A percentile compares a stretch with the other conserved stretches of the same genome.
Evolutionary conservation across 2,113 vertebrate species (phyloP).

Genomic region (Scomber scombrus): DNA sequence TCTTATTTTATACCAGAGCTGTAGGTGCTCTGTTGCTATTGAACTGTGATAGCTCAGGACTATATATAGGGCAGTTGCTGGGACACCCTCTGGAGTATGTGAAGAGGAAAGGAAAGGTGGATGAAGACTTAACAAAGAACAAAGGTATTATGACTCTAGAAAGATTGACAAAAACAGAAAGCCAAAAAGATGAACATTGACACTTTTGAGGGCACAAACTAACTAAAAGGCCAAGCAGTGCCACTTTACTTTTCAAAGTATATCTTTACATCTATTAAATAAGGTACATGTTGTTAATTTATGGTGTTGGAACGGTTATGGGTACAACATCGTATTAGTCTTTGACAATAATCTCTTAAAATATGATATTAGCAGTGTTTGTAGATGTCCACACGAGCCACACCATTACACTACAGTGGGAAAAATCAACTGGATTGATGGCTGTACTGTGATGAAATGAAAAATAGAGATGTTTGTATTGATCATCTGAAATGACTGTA

Average conservation of each 20-base stretch:
- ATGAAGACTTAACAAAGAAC: conserved; percentile 2
- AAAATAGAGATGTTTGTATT: not conserved
- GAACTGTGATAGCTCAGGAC: conserved; percentile 6
- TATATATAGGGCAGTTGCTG: conserved; percentile 1
- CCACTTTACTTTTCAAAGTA: no score
- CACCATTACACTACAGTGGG: no score
- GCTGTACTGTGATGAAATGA: not conserved
- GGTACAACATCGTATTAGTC: no score
- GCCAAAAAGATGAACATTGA: not conserved
- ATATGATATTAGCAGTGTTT: no score
- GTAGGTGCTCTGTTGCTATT: conserved; percentile 18
- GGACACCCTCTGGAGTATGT: not conserved
- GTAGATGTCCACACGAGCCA: no score
- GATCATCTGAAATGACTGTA: not conserved
- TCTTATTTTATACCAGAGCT: conserved; percentile 18
- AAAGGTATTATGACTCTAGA: not conserved
- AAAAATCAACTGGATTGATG: no score
- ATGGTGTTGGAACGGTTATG: no score
- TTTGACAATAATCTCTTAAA: no score
- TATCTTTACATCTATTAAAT: no score
- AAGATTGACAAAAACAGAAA: not conserved
- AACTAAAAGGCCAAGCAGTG: no score
- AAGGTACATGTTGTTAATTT: no score
- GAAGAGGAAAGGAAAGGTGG: not conserved
- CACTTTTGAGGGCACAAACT: no score